Percentiles rank a stretch among this genome's conserved stretches.
Conservation (phyloP, 2,888 invertebrate genomes). For the Meliscaeva auricollis region DNA sequence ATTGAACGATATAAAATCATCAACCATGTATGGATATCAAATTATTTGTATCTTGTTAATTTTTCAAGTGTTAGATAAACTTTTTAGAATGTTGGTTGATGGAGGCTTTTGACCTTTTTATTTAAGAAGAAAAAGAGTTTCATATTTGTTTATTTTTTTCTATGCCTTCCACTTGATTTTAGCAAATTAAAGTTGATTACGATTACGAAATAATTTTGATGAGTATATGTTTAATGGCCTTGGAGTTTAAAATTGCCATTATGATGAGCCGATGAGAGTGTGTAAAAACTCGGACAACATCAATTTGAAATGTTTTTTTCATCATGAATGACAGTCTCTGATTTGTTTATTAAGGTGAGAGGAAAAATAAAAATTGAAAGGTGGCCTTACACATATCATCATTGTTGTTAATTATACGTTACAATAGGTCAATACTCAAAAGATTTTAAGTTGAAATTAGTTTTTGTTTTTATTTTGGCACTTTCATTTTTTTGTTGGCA, state of each 20-base stretch:
- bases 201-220: slow-evolving; percentile 38
- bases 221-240: slow-evolving; percentile 21
- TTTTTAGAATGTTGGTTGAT: too few relatives aligned
- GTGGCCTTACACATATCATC: background rate
- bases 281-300: background rate
- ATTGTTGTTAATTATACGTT: background rate
- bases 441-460: background rate
- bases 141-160: slow-evolving; percentile 6
- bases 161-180: slow-evolving; percentile 40
- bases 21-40: background rate
- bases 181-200: slow-evolving; percentile 54
- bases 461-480: background rate
- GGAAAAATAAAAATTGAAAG: background rate
- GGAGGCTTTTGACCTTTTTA: slow-evolving; percentile 34
- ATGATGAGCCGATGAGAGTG: background rate
- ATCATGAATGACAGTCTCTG: background rate
- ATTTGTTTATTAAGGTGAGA: slow-evolving; percentile 13
- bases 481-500: slow-evolving; percentile 30
- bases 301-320: slow-evolving; percentile 22
- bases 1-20: background rate
- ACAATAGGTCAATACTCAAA: slow-evolving; percentile 23
- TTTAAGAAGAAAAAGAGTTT: background rate
- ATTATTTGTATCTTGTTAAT: background rate
- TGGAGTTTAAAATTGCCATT: slow-evolving; percentile 31
- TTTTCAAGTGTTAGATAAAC: background rate